Percentiles rank a stretch among this genome's conserved stretches.
Evolutionary conservation across 2,113 vertebrate genomes (phyloP).

Genomic region (Dicentrarchus labrax): DNA sequence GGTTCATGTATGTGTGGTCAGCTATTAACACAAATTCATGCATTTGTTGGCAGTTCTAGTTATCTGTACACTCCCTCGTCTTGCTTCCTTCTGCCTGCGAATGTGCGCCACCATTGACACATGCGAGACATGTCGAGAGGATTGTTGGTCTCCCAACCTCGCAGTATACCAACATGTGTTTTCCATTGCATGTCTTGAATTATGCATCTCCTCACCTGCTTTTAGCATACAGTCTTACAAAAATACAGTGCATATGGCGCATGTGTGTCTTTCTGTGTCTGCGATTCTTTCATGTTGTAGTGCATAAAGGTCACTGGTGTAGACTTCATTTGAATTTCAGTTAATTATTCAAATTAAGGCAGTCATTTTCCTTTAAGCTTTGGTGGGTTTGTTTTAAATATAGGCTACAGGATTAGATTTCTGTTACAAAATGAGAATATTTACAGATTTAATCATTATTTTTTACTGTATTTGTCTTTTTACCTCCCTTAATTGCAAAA

Average conservation of each 20-base stretch:
- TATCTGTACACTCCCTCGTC: neutral
- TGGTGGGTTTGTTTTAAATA: neutral
- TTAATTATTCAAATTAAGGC: slow-evolving; percentile 12
- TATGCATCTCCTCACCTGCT: slow-evolving; percentile 56
- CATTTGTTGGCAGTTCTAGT: neutral
- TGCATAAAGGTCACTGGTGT: neutral
- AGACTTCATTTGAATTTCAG: neutral
- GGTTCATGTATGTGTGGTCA: neutral
- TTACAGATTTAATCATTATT: neutral
- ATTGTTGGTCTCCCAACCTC: slow-evolving; percentile 29
- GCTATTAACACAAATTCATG: neutral
- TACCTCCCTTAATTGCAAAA: neutral
- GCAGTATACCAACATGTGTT: slow-evolving; percentile 49
- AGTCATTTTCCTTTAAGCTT: neutral
- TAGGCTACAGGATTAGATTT: neutral
- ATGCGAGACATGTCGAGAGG: slow-evolving; percentile 10
- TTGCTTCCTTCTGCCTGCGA: neutral
- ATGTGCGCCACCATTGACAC: slow-evolving; percentile 21
- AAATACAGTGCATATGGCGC: neutral
- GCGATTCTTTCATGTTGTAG: slow-evolving; percentile 1
- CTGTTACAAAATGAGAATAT: neutral
- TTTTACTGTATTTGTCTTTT: neutral
- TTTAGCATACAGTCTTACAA: slow-evolving; percentile 19
- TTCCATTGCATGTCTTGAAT: slow-evolving; percentile 42
- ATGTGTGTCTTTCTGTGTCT: neutral